These are phyloP conservation scores for Notothenia coriiceps DNA, from an alignment of 2,113 vertebrate genomes.

Conservation along the genomic window DNA sequence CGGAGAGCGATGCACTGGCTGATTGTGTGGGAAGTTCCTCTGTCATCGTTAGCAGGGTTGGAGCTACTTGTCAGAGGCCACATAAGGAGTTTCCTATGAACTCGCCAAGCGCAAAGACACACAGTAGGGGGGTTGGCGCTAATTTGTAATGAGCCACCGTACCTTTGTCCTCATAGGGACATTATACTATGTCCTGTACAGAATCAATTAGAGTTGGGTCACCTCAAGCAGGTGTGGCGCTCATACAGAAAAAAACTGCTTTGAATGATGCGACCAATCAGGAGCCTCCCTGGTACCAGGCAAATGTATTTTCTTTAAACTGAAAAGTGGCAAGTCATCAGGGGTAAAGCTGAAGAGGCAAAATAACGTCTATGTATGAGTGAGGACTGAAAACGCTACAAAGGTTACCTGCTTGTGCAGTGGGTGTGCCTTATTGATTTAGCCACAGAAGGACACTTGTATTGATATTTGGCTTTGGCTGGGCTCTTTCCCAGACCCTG, in stretches of 20 bases:
- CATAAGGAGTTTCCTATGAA: slow-evolving; percentile 79
- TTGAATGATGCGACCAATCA: slow-evolving; percentile 11
- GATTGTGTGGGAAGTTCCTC: slow-evolving; percentile 82
- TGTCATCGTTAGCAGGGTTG: slow-evolving; percentile 81
- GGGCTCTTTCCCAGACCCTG: slow-evolving; percentile 13
- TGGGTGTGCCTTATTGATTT: slow-evolving; percentile 38
- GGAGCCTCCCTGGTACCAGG: background rate
- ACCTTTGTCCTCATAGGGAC: background rate
- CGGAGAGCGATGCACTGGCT: slow-evolving; percentile 80
- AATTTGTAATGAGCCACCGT: background rate
- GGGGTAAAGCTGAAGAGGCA: slow-evolving; percentile 5
- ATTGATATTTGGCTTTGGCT: slow-evolving; percentile 32
- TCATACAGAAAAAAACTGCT: background rate
- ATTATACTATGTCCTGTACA: background rate
- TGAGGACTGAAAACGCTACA: slow-evolving; percentile 8
- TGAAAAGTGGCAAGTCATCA: slow-evolving; percentile 24
- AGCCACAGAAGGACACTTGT: slow-evolving; percentile 31
- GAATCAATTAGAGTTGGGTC: background rate
- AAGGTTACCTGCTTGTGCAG: slow-evolving; percentile 41
- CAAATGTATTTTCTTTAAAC: slow-evolving; percentile 7
- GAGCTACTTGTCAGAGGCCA: slow-evolving; percentile 75
- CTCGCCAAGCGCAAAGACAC: slow-evolving; percentile 44
- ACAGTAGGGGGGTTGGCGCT: slow-evolving; percentile 21
- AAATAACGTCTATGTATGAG: slow-evolving; percentile 3
- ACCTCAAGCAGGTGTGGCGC: background rate